Conservation (phyloP, 2,888 invertebrate species). For the Clitarchus hookeri region DNA sequence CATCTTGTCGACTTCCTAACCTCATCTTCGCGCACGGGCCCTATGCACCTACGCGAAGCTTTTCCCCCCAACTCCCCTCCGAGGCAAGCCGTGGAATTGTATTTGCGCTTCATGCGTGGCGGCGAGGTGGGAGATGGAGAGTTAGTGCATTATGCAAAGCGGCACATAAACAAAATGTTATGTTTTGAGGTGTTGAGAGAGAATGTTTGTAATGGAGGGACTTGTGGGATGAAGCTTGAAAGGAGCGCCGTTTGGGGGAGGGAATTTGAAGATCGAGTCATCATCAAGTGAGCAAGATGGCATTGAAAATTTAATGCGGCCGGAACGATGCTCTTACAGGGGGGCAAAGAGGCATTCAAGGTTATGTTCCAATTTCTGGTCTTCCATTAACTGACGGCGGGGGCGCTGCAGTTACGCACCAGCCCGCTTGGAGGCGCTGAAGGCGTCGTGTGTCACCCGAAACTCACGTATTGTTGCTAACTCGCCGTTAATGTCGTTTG, state of each 20-base stretch:
- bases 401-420: not conserved
- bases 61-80: not conserved
- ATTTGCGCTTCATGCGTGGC: not conserved
- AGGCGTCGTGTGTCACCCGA: not conserved
- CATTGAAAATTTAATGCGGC: slow-evolving; percentile 24
- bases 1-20: slow-evolving; percentile 20
- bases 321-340: not conserved
- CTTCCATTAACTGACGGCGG: slow-evolving; percentile 10
- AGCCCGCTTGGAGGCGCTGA: not conserved
- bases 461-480: not conserved
- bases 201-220: not conserved
- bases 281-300: slow-evolving; percentile 21
- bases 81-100: not conserved
- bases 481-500: not conserved
- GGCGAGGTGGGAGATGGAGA: not conserved
- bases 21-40: not conserved
- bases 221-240: not conserved
- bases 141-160: slow-evolving; percentile 25
- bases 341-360: not conserved
- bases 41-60: not conserved
- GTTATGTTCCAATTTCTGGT: slow-evolving; percentile 25
- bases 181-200: slow-evolving; percentile 15
- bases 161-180: slow-evolving; percentile 26
- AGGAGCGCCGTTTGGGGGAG: not conserved
- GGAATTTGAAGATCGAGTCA: slow-evolving; percentile 25